Evolutionary conservation across 2,113 vertebrate genomes (phyloP).

Genomic region (Neomonachus schauinslandi): DNA sequence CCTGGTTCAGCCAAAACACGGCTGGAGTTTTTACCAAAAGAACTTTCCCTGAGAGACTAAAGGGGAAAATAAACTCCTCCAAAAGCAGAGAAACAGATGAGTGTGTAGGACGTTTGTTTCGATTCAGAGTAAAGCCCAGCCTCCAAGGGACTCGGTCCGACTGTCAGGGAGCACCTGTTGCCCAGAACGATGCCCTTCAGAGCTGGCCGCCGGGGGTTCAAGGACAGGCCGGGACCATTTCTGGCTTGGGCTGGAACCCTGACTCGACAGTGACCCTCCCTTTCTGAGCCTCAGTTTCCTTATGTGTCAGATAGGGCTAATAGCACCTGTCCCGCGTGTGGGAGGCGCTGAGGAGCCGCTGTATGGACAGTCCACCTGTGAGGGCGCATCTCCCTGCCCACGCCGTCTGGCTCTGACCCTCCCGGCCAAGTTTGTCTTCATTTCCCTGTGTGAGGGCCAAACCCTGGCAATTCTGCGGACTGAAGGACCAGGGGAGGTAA

Average conservation of each 20-base stretch:
- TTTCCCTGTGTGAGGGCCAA: neutral
- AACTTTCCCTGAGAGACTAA: constrained; percentile 20
- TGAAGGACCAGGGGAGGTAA: neutral
- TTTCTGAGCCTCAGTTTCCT: neutral
- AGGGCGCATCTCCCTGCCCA: neutral
- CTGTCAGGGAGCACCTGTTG: neutral
- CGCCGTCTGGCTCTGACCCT: neutral
- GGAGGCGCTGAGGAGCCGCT: neutral
- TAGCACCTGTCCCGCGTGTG: too few species aligned
- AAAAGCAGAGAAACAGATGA: neutral
- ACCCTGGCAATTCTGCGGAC: neutral
- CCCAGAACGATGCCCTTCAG: neutral
- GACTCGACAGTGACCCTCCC: too few species aligned
- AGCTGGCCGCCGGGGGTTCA: neutral
- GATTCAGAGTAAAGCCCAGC: neutral
- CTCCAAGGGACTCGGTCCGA: neutral
- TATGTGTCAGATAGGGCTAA: neutral
- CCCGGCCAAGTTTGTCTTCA: neutral
- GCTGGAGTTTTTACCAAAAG: neutral
- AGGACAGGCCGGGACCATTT: neutral
- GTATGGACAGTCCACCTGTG: accelerated
- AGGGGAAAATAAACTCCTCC: neutral
- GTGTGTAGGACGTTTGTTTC: neutral
- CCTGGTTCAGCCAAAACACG: neutral
- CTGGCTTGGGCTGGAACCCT: neutral